A percentile compares a stretch with the other conserved stretches of the same genome.
These are phyloP conservation scores for Trachemys scripta DNA, from an alignment of 2,113 vertebrate genomes.

Conservation along the genomic window DNA sequence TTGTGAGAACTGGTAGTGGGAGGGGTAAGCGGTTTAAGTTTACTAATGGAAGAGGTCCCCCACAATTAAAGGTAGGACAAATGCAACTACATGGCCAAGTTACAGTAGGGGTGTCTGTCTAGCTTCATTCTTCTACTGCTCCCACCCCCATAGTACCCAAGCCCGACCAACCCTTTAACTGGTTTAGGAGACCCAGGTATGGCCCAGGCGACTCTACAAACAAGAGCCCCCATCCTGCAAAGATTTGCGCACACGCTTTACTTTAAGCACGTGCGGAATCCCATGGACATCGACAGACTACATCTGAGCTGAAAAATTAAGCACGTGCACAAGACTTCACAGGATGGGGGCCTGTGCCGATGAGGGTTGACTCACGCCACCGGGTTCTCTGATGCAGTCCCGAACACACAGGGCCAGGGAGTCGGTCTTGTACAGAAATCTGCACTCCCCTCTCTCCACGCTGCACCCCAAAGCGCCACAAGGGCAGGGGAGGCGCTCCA, in stretches of 20 bases:
- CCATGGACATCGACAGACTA: fast-evolving
- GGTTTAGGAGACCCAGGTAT: not conserved
- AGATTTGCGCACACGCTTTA: not conserved
- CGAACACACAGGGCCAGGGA: not conserved
- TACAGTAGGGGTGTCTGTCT: not conserved
- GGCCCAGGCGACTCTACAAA: not conserved
- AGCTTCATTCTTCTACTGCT: not conserved
- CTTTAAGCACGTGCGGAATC: fast-evolving
- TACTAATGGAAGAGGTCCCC: not conserved
- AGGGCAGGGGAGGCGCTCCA: fast-evolving
- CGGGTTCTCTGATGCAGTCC: not conserved
- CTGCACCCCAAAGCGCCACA: not conserved
- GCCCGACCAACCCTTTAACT: not conserved
- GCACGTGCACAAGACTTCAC: not conserved
- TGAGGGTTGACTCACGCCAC: fast-evolving
- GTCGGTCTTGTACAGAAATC: not conserved
- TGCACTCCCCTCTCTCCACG: not conserved
- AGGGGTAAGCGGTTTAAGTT: not conserved
- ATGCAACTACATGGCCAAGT: not conserved
- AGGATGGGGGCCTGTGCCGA: not conserved
- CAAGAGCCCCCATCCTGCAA: not conserved
- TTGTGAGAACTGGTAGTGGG: not conserved
- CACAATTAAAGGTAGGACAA: not conserved
- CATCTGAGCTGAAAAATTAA: not conserved
- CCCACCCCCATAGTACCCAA: not conserved